A percentile compares a stretch with the other conserved stretches of the same genome.
Conservation (phyloP, 1,140 invertebrate species). For the Drosophila ananassae region DNA sequence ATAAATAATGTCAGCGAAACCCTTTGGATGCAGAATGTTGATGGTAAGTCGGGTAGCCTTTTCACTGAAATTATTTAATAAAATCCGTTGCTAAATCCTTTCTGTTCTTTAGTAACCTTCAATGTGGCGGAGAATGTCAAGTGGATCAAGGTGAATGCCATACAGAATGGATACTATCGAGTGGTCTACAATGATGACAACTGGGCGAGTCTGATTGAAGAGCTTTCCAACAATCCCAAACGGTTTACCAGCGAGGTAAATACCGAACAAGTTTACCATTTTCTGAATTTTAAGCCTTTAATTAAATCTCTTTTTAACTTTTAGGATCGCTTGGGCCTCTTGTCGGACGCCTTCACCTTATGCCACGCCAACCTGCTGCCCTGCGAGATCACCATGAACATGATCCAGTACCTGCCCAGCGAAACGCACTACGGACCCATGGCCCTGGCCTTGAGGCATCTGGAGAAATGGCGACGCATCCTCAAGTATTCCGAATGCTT, state of each 20-base stretch:
- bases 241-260: slow-evolving; percentile 86
- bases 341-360: slow-evolving; percentile 91
- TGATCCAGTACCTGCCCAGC: slow-evolving; percentile 89
- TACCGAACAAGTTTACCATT: rapidly evolving
- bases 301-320: background rate
- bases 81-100: no score
- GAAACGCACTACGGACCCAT: slow-evolving; percentile 91
- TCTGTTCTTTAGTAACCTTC: slow-evolving; percentile 86
- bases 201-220: slow-evolving; percentile 90
- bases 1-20: slow-evolving; percentile 78
- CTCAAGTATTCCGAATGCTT: slow-evolving; percentile 89
- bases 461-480: slow-evolving; percentile 88
- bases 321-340: slow-evolving; percentile 88
- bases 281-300: no score
- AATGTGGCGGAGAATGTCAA: slow-evolving; percentile 87
- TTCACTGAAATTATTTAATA: background rate
- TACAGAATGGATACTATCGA: slow-evolving; percentile 93
- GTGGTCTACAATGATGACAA: slow-evolving; percentile 92
- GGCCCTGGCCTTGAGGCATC: slow-evolving; percentile 88
- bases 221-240: slow-evolving; percentile 88
- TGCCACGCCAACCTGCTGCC: slow-evolving; percentile 89
- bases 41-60: slow-evolving; percentile 51
- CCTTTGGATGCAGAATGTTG: slow-evolving; percentile 81
- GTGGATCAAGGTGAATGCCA: slow-evolving; percentile 95
- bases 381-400: slow-evolving; percentile 87